Conservation (phyloP, 1,140 invertebrate genomes). For the Olivierus martensii region DNA sequence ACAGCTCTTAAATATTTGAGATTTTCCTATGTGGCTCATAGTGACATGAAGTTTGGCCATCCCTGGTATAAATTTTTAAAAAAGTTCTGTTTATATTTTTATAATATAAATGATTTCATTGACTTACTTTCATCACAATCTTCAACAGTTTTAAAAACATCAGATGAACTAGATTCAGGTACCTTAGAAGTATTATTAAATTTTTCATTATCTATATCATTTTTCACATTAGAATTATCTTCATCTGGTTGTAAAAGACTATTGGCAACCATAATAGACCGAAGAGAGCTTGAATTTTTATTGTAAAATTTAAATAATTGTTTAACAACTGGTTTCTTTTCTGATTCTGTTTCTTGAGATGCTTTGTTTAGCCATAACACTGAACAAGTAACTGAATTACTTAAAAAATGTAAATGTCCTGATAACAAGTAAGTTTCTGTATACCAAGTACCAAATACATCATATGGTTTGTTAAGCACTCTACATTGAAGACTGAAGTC, state of each 20-base stretch:
- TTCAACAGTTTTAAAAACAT: too few species aligned
- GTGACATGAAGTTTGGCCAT: too few species aligned
- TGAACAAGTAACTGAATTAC: conserved; percentile 60
- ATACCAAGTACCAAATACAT: conserved; percentile 82
- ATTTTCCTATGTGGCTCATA: too few species aligned
- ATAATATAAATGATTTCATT: too few species aligned
- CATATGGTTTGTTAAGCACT: conserved; percentile 72
- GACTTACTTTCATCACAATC: background rate
- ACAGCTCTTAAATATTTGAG: too few species aligned
- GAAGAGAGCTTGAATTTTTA: conserved; percentile 61
- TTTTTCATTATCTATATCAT: background rate
- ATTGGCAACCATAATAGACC: conserved; percentile 58
- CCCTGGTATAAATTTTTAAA: too few species aligned
- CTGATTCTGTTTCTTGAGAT: conserved; percentile 54
- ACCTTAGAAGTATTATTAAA: too few species aligned
- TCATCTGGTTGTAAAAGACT: conserved; percentile 35
- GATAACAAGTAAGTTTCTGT: conserved; percentile 67
- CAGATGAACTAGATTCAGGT: too few species aligned
- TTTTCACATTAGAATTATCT: background rate
- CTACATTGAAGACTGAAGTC: conserved; percentile 50
- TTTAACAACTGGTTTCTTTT: conserved; percentile 65
- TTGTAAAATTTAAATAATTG: conserved; percentile 67
- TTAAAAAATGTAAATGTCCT: conserved; percentile 63
- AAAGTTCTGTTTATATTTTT: too few species aligned
- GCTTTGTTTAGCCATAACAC: conserved; percentile 74